Evolutionary conservation across 2,113 vertebrate genomes (phyloP).

Genomic region (Semnopithecus entellus): DNA sequence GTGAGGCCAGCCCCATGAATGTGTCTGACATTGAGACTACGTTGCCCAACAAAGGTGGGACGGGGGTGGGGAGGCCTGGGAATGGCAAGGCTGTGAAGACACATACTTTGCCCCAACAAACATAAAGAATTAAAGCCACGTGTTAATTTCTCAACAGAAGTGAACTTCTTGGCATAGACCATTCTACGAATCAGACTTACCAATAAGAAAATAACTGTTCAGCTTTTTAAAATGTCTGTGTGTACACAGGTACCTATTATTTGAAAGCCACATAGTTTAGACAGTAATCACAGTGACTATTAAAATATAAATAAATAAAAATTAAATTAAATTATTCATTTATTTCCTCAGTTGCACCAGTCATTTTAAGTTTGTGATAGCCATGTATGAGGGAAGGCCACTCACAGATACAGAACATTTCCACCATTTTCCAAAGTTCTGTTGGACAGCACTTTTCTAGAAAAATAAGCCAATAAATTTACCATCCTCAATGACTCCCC

Average conservation of each 20-base stretch:
- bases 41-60: not conserved
- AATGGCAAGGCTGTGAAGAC: not conserved
- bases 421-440: not conserved
- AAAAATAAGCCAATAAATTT: conserved; percentile 16
- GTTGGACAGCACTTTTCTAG: not conserved
- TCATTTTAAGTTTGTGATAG: not conserved
- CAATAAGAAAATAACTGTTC: not conserved
- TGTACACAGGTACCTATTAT: not conserved
- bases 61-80: not conserved
- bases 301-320: not conserved
- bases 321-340: not conserved
- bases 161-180: not conserved
- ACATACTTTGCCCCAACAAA: not conserved
- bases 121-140: not conserved
- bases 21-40: conserved; percentile 42
- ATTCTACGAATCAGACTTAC: not conserved
- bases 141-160: not conserved
- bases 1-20: not conserved
- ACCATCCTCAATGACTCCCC: not conserved
- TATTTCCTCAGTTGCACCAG: not conserved
- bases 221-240: not conserved
- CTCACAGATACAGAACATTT: not conserved
- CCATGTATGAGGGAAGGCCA: not conserved
- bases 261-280: not conserved
- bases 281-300: not conserved